A percentile compares a stretch with the other conserved stretches of the same genome.
phyloP scores from a whole-genome alignment of 2,888 invertebrate genomes.

The Campoplex nolae region DNA sequence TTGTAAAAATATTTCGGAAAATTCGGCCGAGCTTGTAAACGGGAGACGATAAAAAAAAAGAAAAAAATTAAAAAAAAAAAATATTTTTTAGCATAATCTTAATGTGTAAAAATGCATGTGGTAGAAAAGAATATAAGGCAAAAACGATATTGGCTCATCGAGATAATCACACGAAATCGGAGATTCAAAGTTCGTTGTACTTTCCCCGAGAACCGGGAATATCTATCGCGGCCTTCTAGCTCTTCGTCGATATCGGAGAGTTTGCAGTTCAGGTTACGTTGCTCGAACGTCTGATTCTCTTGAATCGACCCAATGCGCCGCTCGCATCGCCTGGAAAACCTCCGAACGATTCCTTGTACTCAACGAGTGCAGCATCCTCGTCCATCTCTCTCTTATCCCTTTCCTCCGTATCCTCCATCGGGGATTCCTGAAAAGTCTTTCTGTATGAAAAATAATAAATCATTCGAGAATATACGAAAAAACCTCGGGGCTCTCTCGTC shows the following conservation, averaged over 20 bases:
- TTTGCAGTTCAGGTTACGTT: conserved; percentile 24
- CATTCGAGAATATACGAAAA: neutral
- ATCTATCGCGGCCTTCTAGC: neutral
- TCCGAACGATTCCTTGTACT: conserved; percentile 78
- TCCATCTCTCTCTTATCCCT: conserved; percentile 60
- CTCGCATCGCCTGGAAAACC: conserved; percentile 74
- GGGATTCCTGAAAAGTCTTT: conserved; percentile 52
- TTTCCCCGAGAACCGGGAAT: neutral
- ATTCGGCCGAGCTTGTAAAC: neutral
- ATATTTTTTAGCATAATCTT: neutral
- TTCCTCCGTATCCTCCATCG: conserved; percentile 48
- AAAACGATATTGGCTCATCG: neutral
- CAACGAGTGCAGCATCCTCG: conserved; percentile 67
- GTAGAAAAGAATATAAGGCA: conserved; percentile 4
- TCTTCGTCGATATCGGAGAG: neutral
- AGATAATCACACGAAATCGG: conserved; percentile 12
- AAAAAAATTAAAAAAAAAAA: neutral
- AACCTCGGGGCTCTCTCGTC: neutral
- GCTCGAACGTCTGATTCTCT: conserved; percentile 75
- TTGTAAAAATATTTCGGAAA: conserved; percentile 12
- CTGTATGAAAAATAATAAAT: conserved; percentile 18
- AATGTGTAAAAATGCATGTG: conserved; percentile 26
- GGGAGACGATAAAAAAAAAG: conserved; percentile 14
- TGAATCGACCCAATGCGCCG: conserved; percentile 74
- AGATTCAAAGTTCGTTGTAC: conserved; percentile 7